Evolutionary conservation across 1,140 invertebrate genomes (phyloP).

Genomic region (Gerris buenoi): DNA sequence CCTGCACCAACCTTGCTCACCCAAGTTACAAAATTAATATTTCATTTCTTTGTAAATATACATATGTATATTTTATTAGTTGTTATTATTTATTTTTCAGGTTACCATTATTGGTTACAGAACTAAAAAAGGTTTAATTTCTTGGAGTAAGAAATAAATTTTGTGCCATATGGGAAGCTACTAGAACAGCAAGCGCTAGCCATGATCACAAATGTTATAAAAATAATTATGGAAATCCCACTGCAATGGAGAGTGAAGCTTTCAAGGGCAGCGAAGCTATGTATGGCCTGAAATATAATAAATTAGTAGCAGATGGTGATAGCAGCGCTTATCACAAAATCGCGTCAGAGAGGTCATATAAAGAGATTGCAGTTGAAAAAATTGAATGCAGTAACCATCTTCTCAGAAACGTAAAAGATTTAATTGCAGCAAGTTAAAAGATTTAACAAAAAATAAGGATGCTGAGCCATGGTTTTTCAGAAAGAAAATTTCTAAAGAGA

Average conservation of each 20-base stretch:
- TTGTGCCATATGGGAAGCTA: not conserved
- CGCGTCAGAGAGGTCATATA: constrained; percentile 17
- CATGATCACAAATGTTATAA: not conserved
- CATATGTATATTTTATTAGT: too few relatives aligned
- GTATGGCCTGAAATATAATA: constrained; percentile 24
- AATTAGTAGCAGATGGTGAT: constrained; percentile 26
- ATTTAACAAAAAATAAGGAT: constrained; percentile 4
- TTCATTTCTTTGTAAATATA: too few relatives aligned
- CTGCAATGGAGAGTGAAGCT: constrained; percentile 16
- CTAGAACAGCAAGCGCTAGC: not conserved
- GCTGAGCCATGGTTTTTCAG: not conserved
- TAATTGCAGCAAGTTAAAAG: constrained; percentile 3
- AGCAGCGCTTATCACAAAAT: constrained; percentile 23
- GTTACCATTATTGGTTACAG: not conserved
- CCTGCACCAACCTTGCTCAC: too few relatives aligned
- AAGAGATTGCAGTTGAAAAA: not conserved
- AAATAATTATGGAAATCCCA: not conserved
- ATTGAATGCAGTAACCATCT: constrained; percentile 2
- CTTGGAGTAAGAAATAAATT: not conserved
- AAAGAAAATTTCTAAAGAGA: not conserved
- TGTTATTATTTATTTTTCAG: too few relatives aligned
- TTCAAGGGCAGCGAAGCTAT: constrained; percentile 25
- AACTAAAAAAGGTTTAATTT: not conserved
- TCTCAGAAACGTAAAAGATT: constrained; percentile 6
- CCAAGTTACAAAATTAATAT: too few relatives aligned